Conservation (phyloP, 2,797 vertebrate genomes). For the Danio jaintianensis region DNA sequence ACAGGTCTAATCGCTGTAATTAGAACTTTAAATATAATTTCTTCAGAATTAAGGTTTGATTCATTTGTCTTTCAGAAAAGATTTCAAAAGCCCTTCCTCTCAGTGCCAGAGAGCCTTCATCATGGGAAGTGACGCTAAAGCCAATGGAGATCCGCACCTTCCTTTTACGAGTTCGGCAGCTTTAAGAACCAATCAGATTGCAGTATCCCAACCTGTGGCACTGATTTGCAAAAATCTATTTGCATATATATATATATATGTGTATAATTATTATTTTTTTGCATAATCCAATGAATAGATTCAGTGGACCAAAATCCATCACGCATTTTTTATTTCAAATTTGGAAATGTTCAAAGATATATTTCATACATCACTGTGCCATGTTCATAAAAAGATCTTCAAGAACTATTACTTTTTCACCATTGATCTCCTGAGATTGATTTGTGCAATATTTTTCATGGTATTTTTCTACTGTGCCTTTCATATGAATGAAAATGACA, state of each 20-base stretch:
- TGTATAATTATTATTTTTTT: no score
- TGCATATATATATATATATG: no score
- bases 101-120: conserved; percentile 59
- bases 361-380: background rate
- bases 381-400: background rate
- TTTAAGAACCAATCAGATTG: conserved; percentile 50
- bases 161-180: conserved; percentile 68
- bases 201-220: background rate
- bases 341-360: background rate
- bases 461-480: conserved; percentile 3
- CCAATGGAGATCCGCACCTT: conserved; percentile 84
- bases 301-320: background rate
- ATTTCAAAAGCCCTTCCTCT: conserved; percentile 56
- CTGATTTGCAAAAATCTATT: background rate
- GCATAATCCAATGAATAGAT: background rate
- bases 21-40: background rate
- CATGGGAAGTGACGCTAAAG: conserved; percentile 75
- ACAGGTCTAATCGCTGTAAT: no score
- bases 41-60: background rate
- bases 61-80: conserved; percentile 6
- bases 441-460: background rate
- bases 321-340: background rate
- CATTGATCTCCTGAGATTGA: background rate
- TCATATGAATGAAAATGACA: background rate
- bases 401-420: background rate